These are phyloP conservation scores for Recurvirostra avosetta DNA, from an alignment of 2,113 vertebrate genomes.

Conservation along the genomic window DNA sequence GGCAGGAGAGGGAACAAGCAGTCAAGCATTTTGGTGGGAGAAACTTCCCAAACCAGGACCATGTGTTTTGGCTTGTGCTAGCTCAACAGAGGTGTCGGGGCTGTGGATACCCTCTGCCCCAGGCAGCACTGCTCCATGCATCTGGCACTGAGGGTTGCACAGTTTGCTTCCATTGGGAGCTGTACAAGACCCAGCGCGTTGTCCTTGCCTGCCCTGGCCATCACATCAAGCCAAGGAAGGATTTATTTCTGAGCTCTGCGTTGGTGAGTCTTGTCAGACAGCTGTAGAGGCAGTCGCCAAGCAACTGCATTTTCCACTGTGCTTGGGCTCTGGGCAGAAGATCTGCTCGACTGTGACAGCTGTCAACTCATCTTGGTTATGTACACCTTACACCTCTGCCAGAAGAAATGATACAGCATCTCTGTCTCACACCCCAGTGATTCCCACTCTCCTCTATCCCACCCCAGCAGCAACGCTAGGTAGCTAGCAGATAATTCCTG, in stretches of 20 bases:
- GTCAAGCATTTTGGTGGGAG: not conserved
- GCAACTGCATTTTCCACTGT: not conserved
- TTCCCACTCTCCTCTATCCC: not conserved
- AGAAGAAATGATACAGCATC: not conserved
- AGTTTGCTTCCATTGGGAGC: not conserved
- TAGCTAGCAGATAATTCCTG: not conserved
- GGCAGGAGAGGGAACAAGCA: not conserved
- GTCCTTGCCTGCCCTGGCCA: not conserved
- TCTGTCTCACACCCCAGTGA: not conserved
- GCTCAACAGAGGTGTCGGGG: not conserved
- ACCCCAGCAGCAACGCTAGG: not conserved
- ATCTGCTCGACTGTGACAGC: not conserved
- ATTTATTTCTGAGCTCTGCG: not conserved
- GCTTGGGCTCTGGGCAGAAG: not conserved
- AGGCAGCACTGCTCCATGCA: not conserved
- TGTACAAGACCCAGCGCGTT: not conserved
- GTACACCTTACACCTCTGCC: not conserved
- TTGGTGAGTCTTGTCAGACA: not conserved
- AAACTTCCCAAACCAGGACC: not conserved
- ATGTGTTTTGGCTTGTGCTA: not conserved
- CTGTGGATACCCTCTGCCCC: not conserved
- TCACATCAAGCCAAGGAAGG: not conserved
- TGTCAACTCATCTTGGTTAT: not conserved
- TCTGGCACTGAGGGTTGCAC: not conserved
- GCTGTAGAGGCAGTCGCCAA: not conserved